Evolutionary conservation across 2,888 invertebrate species (phyloP), one percentile per base, ranked within the genome.

Genomic region (Scaptodrosophila latifasciaeformis): DNA sequence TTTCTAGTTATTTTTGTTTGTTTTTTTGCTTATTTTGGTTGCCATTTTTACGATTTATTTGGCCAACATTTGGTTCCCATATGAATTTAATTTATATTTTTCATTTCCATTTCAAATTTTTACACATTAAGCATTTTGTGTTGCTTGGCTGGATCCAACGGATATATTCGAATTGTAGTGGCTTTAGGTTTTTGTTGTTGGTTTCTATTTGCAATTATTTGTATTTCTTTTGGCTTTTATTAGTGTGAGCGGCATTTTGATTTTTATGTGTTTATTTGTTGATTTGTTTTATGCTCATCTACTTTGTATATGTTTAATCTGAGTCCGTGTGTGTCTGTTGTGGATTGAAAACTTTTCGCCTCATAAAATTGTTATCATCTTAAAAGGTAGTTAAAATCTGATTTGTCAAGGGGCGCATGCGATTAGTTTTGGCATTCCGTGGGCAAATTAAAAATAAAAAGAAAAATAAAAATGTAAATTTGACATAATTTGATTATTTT

Each of bases 11-110:
- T 51, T 34, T 10, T 34, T 9, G 24, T 35, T 30, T 7, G n/a
- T 31, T 46, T 49, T 57, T 49, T 35, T n/a, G n/a, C 51, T 46
- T 70, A 62, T 65, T 71, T 75, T 66, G 76, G 53, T 78, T 70
- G 77, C 78, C 65, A 75, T 70, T 75, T 78, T 56, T 55, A 67
- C 72, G 72, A 79, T 74, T 74, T 74, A 79, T 79, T 76, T 76
- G 66, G 65, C 52, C 74, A 74, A 79, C 74, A 74, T 79, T 74
- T 74, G 74, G 77, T 69, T 62, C 67, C 72, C 74, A 74, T 72
- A 76, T 74, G 80, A 79, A 69, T 72, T 72, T 77, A 76, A 74
- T 74, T 79, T 74, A 79, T 79, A 72, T 29, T 30, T 45, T 24
- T 15, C 21, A 44, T 58, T 72, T 74, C 70, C 72, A 76, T 69